Percentiles rank a stretch among this genome's conserved stretches.
phyloP scores from a whole-genome alignment of 53 echinoderm and acorn worm genomes.

The Astropecten irregularis region DNA sequence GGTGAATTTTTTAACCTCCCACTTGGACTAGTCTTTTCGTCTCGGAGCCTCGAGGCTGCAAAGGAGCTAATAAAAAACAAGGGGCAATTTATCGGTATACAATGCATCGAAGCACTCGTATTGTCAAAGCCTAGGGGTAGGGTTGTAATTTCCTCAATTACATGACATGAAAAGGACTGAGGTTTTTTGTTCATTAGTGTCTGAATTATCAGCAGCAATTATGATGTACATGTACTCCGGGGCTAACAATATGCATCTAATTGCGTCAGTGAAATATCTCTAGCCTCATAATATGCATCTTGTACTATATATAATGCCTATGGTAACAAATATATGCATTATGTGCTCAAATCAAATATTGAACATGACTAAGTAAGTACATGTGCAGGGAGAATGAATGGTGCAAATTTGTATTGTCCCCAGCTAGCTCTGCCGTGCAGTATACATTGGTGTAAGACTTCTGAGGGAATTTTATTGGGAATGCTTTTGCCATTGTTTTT shows the following conservation, averaged over 20 bases:
- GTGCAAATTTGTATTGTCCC: too few relatives aligned
- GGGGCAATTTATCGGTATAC: not conserved
- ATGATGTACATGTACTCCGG: not conserved
- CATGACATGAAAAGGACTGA: not conserved
- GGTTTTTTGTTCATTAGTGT: not conserved
- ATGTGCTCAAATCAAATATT: not conserved
- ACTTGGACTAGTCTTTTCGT: too few relatives aligned
- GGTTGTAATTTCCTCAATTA: slow-evolving; percentile 7
- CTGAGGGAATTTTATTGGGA: too few relatives aligned
- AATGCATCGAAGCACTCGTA: too few relatives aligned
- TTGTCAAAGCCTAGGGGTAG: too few relatives aligned
- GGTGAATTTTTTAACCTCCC: too few relatives aligned
- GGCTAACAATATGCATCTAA: not conserved
- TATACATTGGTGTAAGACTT: too few relatives aligned
- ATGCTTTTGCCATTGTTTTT: too few relatives aligned
- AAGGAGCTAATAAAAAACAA: not conserved
- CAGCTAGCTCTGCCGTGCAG: too few relatives aligned
- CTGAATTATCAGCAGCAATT: not conserved
- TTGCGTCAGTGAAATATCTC: not conserved
- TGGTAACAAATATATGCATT: not conserved
- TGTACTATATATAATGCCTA: not conserved
- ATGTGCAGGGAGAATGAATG: not conserved
- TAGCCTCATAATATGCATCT: too few relatives aligned
- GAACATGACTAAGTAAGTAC: not conserved
- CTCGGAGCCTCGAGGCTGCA: too few relatives aligned